These are phyloP conservation scores for Lonchura striata DNA, from an alignment of 2,113 vertebrate species.

Conservation along the genomic window DNA sequence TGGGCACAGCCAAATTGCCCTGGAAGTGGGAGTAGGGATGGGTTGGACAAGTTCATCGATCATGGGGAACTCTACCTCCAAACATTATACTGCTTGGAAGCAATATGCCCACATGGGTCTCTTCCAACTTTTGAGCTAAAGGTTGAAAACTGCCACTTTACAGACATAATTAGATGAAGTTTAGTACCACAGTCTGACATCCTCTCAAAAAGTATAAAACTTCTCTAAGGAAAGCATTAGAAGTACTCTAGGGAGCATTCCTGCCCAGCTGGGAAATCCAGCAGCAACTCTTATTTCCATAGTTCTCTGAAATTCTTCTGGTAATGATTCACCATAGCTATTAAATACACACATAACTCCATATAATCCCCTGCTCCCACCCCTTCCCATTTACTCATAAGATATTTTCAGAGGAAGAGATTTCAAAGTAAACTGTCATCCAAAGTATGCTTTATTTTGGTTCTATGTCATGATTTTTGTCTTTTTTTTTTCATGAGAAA, in stretches of 20 bases:
- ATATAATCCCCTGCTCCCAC: rapidly evolving
- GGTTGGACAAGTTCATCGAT: not conserved
- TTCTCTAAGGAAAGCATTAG: not conserved
- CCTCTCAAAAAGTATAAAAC: not conserved
- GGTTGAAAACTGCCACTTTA: not conserved
- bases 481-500: not conserved
- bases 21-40: not conserved
- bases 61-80: not conserved
- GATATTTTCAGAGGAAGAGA: not conserved
- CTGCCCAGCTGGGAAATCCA: not conserved
- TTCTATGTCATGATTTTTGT: not conserved
- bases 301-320: not conserved
- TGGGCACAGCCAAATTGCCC: not conserved
- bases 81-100: not conserved
- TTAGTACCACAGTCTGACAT: not conserved
- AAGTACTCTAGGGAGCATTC: not conserved
- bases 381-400: not conserved
- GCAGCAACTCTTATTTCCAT: not conserved
- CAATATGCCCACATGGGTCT: not conserved
- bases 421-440: not conserved
- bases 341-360: not conserved
- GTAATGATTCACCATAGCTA: not conserved
- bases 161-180: not conserved
- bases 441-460: not conserved
- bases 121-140: not conserved